These are phyloP conservation scores for Dryobates pubescens DNA, from an alignment of 2,797 vertebrate genomes.

Conservation along the genomic window DNA sequence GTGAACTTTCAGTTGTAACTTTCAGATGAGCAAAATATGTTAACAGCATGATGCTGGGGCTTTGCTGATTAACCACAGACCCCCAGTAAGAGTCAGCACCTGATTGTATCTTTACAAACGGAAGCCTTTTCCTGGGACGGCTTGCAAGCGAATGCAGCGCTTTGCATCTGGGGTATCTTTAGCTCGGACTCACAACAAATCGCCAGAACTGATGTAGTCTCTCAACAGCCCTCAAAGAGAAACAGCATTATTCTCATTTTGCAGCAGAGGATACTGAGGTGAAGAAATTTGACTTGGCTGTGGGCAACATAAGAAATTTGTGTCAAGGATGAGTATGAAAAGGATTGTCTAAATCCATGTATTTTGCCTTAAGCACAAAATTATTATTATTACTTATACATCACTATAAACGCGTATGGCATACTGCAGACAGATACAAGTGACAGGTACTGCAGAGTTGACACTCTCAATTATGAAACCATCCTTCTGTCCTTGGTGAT, in stretches of 20 bases:
- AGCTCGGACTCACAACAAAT: background rate
- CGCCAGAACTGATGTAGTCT: background rate
- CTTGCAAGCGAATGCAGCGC: background rate
- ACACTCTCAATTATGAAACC: constrained; percentile 57
- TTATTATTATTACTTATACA: constrained; percentile 69
- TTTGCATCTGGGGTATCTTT: background rate
- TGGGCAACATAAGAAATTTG: background rate
- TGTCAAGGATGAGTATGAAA: constrained; percentile 6
- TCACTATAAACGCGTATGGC: constrained; percentile 51
- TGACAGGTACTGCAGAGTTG: constrained; percentile 51
- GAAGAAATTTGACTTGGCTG: background rate
- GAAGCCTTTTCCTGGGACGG: background rate
- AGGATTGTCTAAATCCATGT: constrained; percentile 5
- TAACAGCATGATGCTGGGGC: constrained; percentile 54
- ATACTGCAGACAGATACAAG: constrained; percentile 56
- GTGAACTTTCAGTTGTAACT: constrained; percentile 77
- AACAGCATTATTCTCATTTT: background rate
- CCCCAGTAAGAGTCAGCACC: background rate
- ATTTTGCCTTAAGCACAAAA: constrained; percentile 45
- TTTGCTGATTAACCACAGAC: constrained; percentile 58
- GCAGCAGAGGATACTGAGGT: background rate
- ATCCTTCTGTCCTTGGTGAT: constrained; percentile 60
- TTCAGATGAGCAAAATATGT: constrained; percentile 69
- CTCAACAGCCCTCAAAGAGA: background rate
- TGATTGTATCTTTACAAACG: background rate